Evolutionary conservation across 2,797 vertebrate species (phyloP).

Genomic region (Morelia viridis): DNA sequence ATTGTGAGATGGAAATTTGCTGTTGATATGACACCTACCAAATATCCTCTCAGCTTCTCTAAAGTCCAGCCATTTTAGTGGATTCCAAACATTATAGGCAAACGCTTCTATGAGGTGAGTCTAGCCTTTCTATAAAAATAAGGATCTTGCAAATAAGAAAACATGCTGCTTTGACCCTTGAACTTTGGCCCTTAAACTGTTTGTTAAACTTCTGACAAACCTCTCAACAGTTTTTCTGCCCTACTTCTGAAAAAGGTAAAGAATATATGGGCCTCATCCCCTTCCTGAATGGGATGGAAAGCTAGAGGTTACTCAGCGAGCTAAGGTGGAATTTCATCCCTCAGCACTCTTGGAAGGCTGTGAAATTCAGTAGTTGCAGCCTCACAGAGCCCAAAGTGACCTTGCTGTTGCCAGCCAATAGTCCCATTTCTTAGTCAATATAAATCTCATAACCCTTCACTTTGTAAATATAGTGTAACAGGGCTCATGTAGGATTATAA

Average conservation of each 20-base stretch:
- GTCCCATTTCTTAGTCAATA: not conserved
- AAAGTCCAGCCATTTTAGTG: not conserved
- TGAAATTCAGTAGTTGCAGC: not conserved
- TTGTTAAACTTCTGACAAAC: not conserved
- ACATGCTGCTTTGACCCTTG: not conserved
- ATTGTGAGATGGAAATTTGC: not conserved
- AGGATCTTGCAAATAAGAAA: not conserved
- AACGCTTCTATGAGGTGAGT: not conserved
- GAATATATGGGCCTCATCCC: not conserved
- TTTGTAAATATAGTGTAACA: not conserved
- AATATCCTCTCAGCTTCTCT: not conserved
- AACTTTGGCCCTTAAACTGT: not conserved
- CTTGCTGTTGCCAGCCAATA: not conserved
- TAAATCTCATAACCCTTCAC: constrained; percentile 4
- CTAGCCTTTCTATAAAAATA: not conserved
- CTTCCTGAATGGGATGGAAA: not conserved
- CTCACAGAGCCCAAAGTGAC: not conserved
- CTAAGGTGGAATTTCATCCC: not conserved
- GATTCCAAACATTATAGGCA: not conserved
- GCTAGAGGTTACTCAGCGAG: not conserved
- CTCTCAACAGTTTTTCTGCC: not conserved
- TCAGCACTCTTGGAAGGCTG: not conserved
- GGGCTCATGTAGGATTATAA: not conserved
- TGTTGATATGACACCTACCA: not conserved
- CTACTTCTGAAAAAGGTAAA: not conserved